phyloP scores from a whole-genome alignment of 2,888 invertebrate species.

The Tromatobia lineatoria region DNA sequence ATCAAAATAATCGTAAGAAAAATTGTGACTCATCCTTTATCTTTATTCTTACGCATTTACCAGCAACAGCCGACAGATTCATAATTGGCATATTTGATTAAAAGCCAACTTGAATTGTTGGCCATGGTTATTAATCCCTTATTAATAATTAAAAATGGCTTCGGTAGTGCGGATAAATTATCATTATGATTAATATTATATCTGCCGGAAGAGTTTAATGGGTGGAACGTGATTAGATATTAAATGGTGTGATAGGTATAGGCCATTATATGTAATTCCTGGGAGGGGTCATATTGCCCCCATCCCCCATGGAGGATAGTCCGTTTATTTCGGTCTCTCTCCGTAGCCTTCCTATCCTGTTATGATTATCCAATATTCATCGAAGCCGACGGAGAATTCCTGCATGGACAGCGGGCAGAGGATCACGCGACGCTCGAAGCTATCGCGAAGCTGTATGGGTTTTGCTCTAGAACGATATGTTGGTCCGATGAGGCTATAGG shows the following conservation, averaged over 20 bases:
- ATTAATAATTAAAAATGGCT: too few species aligned
- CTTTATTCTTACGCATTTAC: too few species aligned
- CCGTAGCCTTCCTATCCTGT: conserved; percentile 33
- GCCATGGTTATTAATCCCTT: too few species aligned
- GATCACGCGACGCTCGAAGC: conserved; percentile 8
- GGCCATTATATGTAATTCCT: conserved; percentile 2
- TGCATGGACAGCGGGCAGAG: conserved; percentile 42
- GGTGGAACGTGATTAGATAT: not conserved
- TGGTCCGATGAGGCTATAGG: conserved; percentile 29
- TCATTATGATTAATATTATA: not conserved
- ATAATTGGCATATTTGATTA: too few species aligned
- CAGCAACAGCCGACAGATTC: too few species aligned
- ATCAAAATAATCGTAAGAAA: too few species aligned
- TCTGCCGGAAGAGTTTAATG: not conserved
- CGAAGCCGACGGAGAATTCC: conserved; percentile 61
- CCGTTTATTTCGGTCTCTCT: not conserved
- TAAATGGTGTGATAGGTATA: not conserved
- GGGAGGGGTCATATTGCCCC: not conserved
- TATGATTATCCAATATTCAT: conserved; percentile 71
- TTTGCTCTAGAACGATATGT: conserved; percentile 38
- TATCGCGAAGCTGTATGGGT: conserved; percentile 3
- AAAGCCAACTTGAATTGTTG: too few species aligned
- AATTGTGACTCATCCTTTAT: too few species aligned
- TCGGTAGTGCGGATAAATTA: too few species aligned
- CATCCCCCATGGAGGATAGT: not conserved